These are phyloP conservation scores for Urocitellus parryii DNA, from an alignment of 2,113 vertebrate genomes.

Conservation along the genomic window DNA sequence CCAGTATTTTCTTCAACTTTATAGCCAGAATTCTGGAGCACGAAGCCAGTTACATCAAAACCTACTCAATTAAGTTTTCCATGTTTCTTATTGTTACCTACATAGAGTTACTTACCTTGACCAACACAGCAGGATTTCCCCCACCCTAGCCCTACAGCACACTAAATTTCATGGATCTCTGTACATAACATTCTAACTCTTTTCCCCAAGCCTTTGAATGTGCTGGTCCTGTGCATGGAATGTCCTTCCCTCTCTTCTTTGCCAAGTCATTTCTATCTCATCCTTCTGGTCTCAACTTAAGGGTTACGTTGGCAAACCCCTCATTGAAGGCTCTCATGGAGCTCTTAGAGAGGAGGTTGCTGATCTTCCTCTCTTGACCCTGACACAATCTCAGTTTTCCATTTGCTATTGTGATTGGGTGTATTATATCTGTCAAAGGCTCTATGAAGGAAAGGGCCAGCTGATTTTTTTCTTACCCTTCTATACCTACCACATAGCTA, in stretches of 20 bases:
- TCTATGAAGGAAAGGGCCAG: background rate
- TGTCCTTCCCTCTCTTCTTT: background rate
- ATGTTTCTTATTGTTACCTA: background rate
- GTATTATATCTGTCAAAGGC: background rate
- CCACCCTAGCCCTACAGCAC: rapidly evolving
- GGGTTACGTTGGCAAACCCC: background rate
- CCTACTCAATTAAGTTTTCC: background rate
- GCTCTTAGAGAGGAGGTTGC: background rate
- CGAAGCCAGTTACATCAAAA: background rate
- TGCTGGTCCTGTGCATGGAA: background rate
- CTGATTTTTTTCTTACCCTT: background rate
- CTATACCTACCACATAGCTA: background rate
- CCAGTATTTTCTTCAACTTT: background rate
- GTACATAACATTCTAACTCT: background rate
- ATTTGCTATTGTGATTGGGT: background rate
- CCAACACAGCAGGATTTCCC: rapidly evolving
- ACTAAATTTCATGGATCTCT: background rate
- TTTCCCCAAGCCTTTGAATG: background rate
- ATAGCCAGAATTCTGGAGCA: background rate
- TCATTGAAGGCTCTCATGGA: background rate
- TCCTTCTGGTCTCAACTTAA: background rate
- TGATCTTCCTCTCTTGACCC: background rate
- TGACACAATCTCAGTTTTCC: background rate
- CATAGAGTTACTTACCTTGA: background rate
- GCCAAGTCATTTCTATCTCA: background rate